These are phyloP conservation scores for Drosophila littoralis DNA, from an alignment of 1,140 invertebrate genomes.

Conservation along the genomic window DNA sequence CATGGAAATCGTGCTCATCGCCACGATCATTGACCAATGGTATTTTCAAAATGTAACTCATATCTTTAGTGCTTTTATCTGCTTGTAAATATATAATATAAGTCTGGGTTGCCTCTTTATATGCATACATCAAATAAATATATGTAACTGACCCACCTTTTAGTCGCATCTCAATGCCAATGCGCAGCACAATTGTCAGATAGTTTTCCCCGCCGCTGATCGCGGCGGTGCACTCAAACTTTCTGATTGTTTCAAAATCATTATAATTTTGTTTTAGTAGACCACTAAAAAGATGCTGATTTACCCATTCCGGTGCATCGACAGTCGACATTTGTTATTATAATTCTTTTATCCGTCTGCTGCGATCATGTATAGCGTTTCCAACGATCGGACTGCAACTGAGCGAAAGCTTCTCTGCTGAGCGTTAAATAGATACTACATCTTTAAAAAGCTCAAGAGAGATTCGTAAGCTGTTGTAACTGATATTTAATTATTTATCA, in stretches of 20 bases:
- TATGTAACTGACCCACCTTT: constrained; percentile 48
- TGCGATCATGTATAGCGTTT: constrained; percentile 9
- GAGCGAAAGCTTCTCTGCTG: constrained; percentile 27
- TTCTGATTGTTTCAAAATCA: constrained; percentile 64
- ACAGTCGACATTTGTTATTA: constrained; percentile 31
- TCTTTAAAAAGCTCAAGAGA: constrained; percentile 14
- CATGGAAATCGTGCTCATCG: constrained; percentile 57
- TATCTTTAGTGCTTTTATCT: constrained; percentile 52
- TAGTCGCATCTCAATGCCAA: constrained; percentile 55
- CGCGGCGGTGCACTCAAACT: constrained; percentile 51
- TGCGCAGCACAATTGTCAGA: constrained; percentile 65
- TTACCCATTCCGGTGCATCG: constrained; percentile 82
- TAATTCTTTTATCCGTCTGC: neutral
- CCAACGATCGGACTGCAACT: constrained; percentile 16
- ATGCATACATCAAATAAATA: neutral
- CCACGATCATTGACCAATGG: constrained; percentile 55
- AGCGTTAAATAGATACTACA: neutral
- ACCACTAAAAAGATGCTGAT: constrained; percentile 81
- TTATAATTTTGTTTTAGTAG: constrained; percentile 74
- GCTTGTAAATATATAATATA: constrained; percentile 5
- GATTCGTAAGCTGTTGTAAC: neutral
- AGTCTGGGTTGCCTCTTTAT: neutral
- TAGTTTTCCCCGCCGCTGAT: constrained; percentile 70
- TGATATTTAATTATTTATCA: neutral
- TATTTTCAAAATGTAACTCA: constrained; percentile 68